phyloP scores from a whole-genome alignment of 2,888 invertebrate genomes.

The Hydrotaea cyrtoneurina region DNA sequence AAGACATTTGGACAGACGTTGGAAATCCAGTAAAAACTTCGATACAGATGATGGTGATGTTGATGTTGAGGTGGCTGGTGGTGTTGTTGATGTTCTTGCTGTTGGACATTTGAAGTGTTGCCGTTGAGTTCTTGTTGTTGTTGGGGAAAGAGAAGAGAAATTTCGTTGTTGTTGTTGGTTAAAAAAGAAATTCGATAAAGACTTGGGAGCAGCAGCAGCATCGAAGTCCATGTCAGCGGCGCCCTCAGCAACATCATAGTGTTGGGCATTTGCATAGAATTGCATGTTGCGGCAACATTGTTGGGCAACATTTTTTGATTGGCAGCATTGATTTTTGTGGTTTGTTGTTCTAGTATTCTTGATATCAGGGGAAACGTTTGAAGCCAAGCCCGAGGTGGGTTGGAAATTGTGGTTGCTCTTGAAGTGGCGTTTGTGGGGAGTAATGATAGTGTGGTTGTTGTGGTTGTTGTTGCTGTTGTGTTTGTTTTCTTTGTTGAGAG shows the following conservation, averaged over 20 bases:
- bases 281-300: conserved; percentile 54
- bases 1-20: conserved; percentile 78
- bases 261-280: conserved; percentile 55
- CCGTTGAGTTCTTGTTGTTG: conserved; percentile 52
- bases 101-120: conserved; percentile 63
- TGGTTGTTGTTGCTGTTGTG: conserved; percentile 37
- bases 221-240: too few relatives aligned
- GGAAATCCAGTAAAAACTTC: conserved; percentile 72
- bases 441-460: conserved; percentile 32
- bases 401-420: conserved; percentile 54
- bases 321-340: conserved; percentile 66
- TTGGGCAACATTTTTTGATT: conserved; percentile 72
- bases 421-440: conserved; percentile 45
- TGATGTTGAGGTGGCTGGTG: conserved; percentile 48
- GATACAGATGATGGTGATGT: conserved; percentile 4
- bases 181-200: conserved; percentile 7
- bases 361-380: conserved; percentile 38
- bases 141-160: conserved; percentile 39
- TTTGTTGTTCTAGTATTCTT: conserved; percentile 43
- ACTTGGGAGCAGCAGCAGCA: conserved; percentile 26
- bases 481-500: conserved; percentile 32
- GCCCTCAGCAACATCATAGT: conserved; percentile 42
- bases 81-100: conserved; percentile 54
- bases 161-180: conserved; percentile 55
- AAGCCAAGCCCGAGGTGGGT: too few relatives aligned